Evolutionary conservation across 1,140 invertebrate species (phyloP).

Genomic region (Steinernema feltiae): DNA sequence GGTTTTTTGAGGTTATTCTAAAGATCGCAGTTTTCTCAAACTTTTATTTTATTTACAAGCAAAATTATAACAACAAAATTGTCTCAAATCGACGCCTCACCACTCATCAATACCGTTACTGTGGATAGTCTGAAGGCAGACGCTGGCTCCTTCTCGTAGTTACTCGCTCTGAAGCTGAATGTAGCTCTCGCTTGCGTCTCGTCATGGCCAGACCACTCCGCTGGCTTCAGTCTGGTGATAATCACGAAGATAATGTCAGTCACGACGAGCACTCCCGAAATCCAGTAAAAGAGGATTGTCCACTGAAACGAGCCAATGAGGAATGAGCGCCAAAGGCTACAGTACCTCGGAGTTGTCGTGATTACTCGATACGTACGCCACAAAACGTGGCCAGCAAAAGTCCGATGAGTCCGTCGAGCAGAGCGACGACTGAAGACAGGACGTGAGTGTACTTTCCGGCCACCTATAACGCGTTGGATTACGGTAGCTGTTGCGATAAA

Average conservation of each 20-base stretch:
- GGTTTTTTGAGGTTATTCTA: too few species aligned
- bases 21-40: too few species aligned
- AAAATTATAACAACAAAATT: not conserved
- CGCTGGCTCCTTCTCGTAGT: not conserved
- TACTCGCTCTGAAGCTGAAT: not conserved
- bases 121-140: not conserved
- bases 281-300: constrained; percentile 25
- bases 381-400: constrained; percentile 40
- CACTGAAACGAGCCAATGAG: constrained; percentile 21
- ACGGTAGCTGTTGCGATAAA: constrained; percentile 27
- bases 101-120: constrained; percentile 3
- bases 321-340: not conserved
- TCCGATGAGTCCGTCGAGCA: constrained; percentile 23
- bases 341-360: constrained; percentile 37
- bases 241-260: constrained; percentile 30
- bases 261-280: constrained; percentile 12
- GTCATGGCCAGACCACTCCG: not conserved
- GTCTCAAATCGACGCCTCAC: not conserved
- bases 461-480: constrained; percentile 25
- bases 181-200: not conserved
- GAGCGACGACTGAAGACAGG: constrained; percentile 32
- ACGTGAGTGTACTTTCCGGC: constrained; percentile 34
- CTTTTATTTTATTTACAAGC: not conserved
- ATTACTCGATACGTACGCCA: constrained; percentile 24
- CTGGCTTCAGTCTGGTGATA: constrained; percentile 2